Evolutionary conservation across 2,113 vertebrate species (phyloP).

Genomic region (Periophthalmodon schlosseri): DNA sequence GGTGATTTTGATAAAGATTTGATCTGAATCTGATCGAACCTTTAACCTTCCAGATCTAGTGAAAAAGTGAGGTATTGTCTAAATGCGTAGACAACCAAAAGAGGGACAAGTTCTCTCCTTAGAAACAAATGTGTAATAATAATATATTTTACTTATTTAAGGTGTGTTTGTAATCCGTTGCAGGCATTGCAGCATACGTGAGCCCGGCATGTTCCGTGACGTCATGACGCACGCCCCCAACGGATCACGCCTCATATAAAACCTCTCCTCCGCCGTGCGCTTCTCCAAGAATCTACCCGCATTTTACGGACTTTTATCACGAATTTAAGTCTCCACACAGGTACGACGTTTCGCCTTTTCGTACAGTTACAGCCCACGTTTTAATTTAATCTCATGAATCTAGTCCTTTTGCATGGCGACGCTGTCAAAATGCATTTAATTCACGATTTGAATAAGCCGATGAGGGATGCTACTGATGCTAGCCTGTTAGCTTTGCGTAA

Average conservation of each 20-base stretch:
- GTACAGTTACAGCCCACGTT: too few relatives aligned
- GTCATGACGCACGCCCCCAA: background rate
- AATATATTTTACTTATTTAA: too few relatives aligned
- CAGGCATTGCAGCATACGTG: background rate
- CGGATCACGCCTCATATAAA: background rate
- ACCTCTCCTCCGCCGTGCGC: background rate
- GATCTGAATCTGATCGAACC: too few relatives aligned
- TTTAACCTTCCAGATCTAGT: too few relatives aligned
- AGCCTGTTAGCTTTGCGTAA: background rate
- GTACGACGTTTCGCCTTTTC: background rate
- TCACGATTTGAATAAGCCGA: background rate
- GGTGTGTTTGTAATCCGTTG: background rate
- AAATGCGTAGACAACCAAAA: too few relatives aligned
- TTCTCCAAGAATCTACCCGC: background rate
- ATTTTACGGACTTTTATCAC: background rate
- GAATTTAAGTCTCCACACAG: background rate
- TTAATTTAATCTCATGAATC: background rate
- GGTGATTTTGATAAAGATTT: too few relatives aligned
- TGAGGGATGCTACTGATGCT: constrained; percentile 3
- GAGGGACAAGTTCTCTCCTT: too few relatives aligned
- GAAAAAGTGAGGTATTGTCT: too few relatives aligned
- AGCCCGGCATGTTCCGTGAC: background rate
- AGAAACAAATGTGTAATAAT: too few relatives aligned
- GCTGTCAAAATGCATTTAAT: background rate
- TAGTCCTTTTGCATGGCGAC: fast-evolving